Base-by-base conservation (phyloP, 2,888 invertebrate genomes). In the Drosophila atripex region DNA sequence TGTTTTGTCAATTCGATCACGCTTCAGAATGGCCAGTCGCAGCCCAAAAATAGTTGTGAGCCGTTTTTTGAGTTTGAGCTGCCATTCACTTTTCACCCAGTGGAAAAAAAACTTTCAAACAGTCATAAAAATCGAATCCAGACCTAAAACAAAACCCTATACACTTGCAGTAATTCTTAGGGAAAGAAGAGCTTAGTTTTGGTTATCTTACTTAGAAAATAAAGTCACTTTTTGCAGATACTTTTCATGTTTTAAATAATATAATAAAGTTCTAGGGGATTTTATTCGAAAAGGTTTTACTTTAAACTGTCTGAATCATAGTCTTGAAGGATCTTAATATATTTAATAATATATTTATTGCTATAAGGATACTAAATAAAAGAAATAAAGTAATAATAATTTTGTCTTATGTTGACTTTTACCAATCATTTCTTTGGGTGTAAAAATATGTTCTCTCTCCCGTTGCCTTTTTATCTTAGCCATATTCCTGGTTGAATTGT, bases 1-100 rank as follows among this genome's bases (percentile, higher is more conserved):
- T 52, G 43, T 69, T 75, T 73, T 28, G 46, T 61, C 45, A 84
- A 74, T 86, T 71, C 51, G 75, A 70, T 75, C 82, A 82, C 82
- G 82, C 66, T 30, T 74, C 45, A 72, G 51, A 71, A 64, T 45
- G 35, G 43, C 23, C 30, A 8, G 35, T 41, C 39, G 39, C 16
- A 41, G 16, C 25, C 65, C 51, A 18, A 58, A 73, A 71, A 83
- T 80, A 77, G 84, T 71, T 77, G 71, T 53, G 65, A 59, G 60
- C 38, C 46, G 35, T 45, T 35, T 28, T 28, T 28, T 28, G 28
- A 28, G 14, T 35, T 7, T 35, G n/a, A 12, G 49, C 58, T 78
- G 84, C 82, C 83, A 83, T 83, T 83, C 83, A 83, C 83, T 83
- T 83, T 83, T 83, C 87, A 85, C 85, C 85, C 70, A 78, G 78